Base-by-base conservation (phyloP, 2,797 vertebrate species). In the Esox masquinongy region DNA sequence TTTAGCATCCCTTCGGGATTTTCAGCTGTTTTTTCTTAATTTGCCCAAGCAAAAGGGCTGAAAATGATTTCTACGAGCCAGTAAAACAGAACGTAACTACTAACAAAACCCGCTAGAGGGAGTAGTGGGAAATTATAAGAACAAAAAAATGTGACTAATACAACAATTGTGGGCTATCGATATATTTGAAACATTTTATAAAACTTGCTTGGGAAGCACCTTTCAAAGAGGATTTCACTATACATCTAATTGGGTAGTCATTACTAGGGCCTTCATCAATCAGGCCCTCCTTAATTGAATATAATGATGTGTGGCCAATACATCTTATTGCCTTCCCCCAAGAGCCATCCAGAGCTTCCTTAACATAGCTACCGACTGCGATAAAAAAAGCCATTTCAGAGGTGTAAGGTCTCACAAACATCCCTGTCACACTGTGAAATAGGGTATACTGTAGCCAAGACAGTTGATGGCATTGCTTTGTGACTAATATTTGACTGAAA, bases 101-200 rank as follows among this genome's bases (percentile, higher is more conserved):
- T 73, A 15, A 31, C 12, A 34, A 4, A 9, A 66, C 16, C 76
- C 69, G 68, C 69, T 39, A 63, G 69, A 51, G 50, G 61, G n/a
- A 31, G 61, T 36, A 69, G 29, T 72, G 76, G 43, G 8, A 49
- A 77, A 9, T 26, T 8, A 51, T 5, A 26, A 36, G 19, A 43
- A 36, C n/a, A 67, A 67, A 36, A 53, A 53, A 11, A 11, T 11
- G 8, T 8, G 53, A 59, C 22, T 22, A 59, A 22, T 22, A 59
- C 53, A 12, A 59, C 53, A 43, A 43, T 43, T 11, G 36, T 39
- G 36, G 36, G 36, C 3, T 3, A 39, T 39, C 43, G 2, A 43
- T 11, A 43, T 43, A 43, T 5, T 47, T 47, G 9, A 39, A 39
- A 47, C 43, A 14, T 61, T 12, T 24, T 24, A 22, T 24, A 61